These are phyloP conservation scores for Sesamia inferens DNA, from an alignment of 2,888 invertebrate species.

Conservation along the genomic window DNA sequence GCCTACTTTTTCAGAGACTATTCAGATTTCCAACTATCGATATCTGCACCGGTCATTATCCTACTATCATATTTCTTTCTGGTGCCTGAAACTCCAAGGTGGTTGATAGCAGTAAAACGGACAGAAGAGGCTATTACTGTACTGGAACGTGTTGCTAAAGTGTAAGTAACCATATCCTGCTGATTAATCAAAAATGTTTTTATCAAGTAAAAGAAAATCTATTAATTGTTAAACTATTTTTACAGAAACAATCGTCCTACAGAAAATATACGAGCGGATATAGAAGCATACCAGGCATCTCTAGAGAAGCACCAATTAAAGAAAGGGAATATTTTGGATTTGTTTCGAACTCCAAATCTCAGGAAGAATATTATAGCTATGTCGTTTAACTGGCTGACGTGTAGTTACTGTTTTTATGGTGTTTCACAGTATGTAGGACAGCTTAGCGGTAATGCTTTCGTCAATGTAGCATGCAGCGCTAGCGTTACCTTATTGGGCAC, in stretches of 20 bases:
- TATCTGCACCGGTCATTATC: constrained; percentile 90
- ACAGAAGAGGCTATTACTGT: constrained; percentile 91
- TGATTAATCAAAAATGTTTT: not conserved
- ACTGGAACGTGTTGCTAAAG: constrained; percentile 91
- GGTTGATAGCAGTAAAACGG: constrained; percentile 93
- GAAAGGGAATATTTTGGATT: constrained; percentile 91
- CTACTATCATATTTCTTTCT: constrained; percentile 92
- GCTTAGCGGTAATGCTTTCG: constrained; percentile 94
- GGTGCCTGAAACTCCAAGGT: constrained; percentile 94
- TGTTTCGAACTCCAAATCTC: constrained; percentile 93
- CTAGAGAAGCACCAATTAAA: constrained; percentile 76
- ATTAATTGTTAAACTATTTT: constrained; percentile 45
- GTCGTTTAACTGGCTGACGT: constrained; percentile 94
- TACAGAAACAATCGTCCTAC: constrained; percentile 87
- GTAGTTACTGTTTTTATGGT: constrained; percentile 94
- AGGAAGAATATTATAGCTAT: constrained; percentile 93
- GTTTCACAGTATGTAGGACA: constrained; percentile 95
- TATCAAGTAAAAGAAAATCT: not conserved
- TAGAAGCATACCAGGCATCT: constrained; percentile 79
- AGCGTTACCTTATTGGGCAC: constrained; percentile 91
- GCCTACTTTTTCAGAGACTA: constrained; percentile 92
- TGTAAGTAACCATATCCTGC: constrained; percentile 70
- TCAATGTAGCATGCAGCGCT: constrained; percentile 95
- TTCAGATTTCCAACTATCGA: constrained; percentile 91
- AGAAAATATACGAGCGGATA: constrained; percentile 81